These are phyloP conservation scores for Paradisaea rubra DNA, from an alignment of 2,113 vertebrate species.

Conservation along the genomic window DNA sequence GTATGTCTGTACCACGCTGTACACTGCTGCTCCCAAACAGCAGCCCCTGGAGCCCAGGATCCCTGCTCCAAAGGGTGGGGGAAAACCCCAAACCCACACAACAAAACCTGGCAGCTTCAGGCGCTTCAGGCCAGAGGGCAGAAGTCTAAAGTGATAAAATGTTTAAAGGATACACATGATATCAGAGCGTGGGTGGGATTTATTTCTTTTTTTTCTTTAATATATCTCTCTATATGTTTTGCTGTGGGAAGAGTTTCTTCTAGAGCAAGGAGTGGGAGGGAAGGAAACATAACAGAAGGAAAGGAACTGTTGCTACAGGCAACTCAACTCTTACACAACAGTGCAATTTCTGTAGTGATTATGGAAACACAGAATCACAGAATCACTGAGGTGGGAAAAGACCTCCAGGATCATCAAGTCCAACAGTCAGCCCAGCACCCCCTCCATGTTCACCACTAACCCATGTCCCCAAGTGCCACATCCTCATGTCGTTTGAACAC, in stretches of 20 bases:
- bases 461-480: background rate
- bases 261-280: background rate
- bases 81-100: rapidly evolving
- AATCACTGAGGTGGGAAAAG: background rate
- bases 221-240: background rate
- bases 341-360: conserved; percentile 2
- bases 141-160: background rate
- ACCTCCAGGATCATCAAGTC: background rate
- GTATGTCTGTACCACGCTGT: rapidly evolving
- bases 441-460: background rate
- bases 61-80: background rate
- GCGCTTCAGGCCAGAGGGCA: background rate
- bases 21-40: background rate
- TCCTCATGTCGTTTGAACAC: rapidly evolving
- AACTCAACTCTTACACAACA: background rate
- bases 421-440: background rate
- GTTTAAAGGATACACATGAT: background rate
- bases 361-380: background rate
- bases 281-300: background rate
- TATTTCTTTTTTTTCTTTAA: background rate
- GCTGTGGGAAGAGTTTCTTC: background rate
- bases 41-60: background rate
- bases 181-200: background rate
- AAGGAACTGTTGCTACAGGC: conserved; percentile 31
- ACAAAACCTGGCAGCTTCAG: background rate